Conservation (phyloP, 2,113 vertebrate genomes). For the Casuarius casuarius region DNA sequence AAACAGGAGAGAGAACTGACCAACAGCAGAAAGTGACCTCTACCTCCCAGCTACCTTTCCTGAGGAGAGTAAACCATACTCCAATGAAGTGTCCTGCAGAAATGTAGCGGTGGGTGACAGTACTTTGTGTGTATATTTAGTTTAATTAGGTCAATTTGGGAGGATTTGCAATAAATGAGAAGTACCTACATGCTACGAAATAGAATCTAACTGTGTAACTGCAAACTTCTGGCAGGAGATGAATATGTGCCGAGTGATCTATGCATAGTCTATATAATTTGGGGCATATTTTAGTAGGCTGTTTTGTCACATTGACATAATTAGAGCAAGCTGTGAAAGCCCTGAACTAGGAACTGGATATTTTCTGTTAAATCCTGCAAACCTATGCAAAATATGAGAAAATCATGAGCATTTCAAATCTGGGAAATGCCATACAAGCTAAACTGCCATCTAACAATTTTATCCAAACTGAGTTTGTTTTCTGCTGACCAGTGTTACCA, state of each 20-base stretch:
- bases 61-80: neutral
- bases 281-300: constrained; percentile 42
- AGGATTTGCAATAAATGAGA: constrained; percentile 37
- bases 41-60: neutral
- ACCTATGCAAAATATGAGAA: constrained; percentile 38
- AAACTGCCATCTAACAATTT: neutral
- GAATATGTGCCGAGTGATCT: constrained; percentile 6
- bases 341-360: neutral
- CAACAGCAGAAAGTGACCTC: neutral
- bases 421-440: neutral
- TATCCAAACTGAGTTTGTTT: neutral
- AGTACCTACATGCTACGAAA: constrained; percentile 19
- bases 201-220: constrained; percentile 5
- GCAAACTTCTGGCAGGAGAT: constrained; percentile 23
- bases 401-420: constrained; percentile 30
- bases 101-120: neutral
- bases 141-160: constrained; percentile 3
- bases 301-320: constrained; percentile 55
- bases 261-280: constrained; percentile 7
- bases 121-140: neutral
- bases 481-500: neutral
- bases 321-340: constrained; percentile 26
- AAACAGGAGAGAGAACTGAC: neutral
- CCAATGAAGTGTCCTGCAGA: neutral
- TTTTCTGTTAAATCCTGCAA: constrained; percentile 21